Percentiles rank a stretch among this genome's conserved stretches.
Evolutionary conservation across 2,888 invertebrate species (phyloP).

Genomic region (Molorchus minor): DNA sequence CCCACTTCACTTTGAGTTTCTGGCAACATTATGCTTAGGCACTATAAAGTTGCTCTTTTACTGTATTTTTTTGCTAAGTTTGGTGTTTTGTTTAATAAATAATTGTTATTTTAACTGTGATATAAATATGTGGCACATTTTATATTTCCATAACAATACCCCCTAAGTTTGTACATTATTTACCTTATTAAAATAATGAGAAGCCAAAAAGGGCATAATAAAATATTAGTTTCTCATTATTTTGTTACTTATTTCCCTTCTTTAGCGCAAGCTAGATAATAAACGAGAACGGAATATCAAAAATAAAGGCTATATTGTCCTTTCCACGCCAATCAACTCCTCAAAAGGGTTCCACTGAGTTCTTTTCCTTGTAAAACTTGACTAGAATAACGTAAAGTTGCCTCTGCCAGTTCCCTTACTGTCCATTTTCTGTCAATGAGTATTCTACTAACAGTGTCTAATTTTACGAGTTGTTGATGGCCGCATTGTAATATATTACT

Average conservation of each 20-base stretch:
- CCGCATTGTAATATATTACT: constrained; percentile 78
- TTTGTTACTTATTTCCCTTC: constrained; percentile 11
- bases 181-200: constrained; percentile 12
- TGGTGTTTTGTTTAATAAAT: neutral
- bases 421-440: constrained; percentile 81
- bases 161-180: constrained; percentile 55
- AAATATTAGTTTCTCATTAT: constrained; percentile 9
- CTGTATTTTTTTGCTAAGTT: neutral
- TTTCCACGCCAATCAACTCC: constrained; percentile 75
- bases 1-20: constrained; percentile 13
- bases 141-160: neutral
- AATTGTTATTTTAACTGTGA: neutral
- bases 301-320: constrained; percentile 49
- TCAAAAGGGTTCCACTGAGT: constrained; percentile 72
- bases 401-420: constrained; percentile 77
- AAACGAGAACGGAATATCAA: neutral
- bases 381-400: constrained; percentile 73
- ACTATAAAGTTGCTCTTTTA: neutral
- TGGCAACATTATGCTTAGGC: constrained; percentile 9
- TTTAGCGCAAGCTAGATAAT: constrained; percentile 3
- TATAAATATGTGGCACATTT: constrained; percentile 30
- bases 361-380: constrained; percentile 67
- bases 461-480: constrained; percentile 74
- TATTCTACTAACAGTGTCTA: constrained; percentile 77
- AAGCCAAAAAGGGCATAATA: neutral